phyloP scores from a whole-genome alignment of 2,888 invertebrate species.

The Tortrix viridana region DNA sequence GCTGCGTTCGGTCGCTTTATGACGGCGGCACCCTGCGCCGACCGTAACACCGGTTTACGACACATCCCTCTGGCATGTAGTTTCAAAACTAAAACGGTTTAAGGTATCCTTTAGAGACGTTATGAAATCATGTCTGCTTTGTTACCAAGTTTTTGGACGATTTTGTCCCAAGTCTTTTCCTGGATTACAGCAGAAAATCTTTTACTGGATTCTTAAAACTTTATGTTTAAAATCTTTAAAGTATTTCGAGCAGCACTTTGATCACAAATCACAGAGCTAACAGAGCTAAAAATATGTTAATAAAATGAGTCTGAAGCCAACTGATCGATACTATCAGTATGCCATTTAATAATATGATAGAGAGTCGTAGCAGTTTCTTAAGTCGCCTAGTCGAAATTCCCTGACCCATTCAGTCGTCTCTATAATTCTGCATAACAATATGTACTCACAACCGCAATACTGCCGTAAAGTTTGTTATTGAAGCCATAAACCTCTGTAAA shows the following conservation, averaged over 20 bases:
- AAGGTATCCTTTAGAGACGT: conserved; percentile 50
- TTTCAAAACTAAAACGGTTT: conserved; percentile 63
- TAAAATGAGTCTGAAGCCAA: too few relatives aligned
- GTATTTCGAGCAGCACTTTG: background rate
- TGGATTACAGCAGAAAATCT: background rate
- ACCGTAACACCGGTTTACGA: conserved; percentile 70
- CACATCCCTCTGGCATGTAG: conserved; percentile 65
- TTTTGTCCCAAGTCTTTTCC: background rate
- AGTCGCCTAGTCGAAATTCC: background rate
- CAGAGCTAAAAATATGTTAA: too few relatives aligned
- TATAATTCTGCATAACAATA: conserved; percentile 52
- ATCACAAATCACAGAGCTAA: too few relatives aligned
- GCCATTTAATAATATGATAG: too few relatives aligned
- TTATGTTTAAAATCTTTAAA: background rate
- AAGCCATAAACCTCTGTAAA: conserved; percentile 73
- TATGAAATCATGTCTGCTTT: conserved; percentile 49
- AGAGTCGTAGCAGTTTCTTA: too few relatives aligned
- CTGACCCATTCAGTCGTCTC: conserved; percentile 7
- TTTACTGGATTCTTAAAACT: background rate
- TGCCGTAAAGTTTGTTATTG: conserved; percentile 75
- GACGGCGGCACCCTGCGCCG: conserved; percentile 64
- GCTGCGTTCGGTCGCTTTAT: conserved; percentile 63
- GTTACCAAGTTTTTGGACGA: conserved; percentile 7
- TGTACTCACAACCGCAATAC: conserved; percentile 63
- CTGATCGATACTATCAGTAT: too few relatives aligned